Evolutionary conservation across 1,140 invertebrate species (phyloP).

Genomic region (Trichoplusia ni): DNA sequence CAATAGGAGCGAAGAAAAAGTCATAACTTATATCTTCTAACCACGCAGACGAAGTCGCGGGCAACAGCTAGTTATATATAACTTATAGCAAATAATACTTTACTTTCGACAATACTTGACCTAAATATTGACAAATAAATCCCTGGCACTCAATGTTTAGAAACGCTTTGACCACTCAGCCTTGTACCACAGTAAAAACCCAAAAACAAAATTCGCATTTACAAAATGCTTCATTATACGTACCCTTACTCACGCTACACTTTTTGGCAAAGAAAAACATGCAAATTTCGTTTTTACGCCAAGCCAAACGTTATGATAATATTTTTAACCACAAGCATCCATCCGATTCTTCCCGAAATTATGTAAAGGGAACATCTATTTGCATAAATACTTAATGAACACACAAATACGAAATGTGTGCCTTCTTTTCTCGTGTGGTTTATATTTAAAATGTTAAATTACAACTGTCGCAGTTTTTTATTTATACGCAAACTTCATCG

Average conservation of each 20-base stretch:
- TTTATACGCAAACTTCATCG: background rate
- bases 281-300: background rate
- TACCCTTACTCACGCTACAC: background rate
- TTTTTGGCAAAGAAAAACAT: background rate
- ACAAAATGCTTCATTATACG: background rate
- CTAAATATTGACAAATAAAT: too few species aligned
- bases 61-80: too few species aligned
- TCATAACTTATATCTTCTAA: too few species aligned
- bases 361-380: slow-evolving; percentile 12
- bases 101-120: too few species aligned
- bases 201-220: background rate
- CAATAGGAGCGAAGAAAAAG: too few species aligned
- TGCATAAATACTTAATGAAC: slow-evolving; percentile 19
- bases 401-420: background rate
- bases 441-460: background rate
- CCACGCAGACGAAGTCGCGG: too few species aligned
- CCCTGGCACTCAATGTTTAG: too few species aligned
- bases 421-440: background rate
- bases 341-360: slow-evolving; percentile 8
- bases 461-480: too few species aligned
- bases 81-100: too few species aligned
- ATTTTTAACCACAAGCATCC: slow-evolving; percentile 3
- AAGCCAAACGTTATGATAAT: background rate
- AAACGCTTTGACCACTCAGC: too few species aligned
- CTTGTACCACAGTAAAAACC: too few species aligned